Base-by-base conservation (phyloP, 2,888 invertebrate genomes). In the Stegana nigrithorax region DNA sequence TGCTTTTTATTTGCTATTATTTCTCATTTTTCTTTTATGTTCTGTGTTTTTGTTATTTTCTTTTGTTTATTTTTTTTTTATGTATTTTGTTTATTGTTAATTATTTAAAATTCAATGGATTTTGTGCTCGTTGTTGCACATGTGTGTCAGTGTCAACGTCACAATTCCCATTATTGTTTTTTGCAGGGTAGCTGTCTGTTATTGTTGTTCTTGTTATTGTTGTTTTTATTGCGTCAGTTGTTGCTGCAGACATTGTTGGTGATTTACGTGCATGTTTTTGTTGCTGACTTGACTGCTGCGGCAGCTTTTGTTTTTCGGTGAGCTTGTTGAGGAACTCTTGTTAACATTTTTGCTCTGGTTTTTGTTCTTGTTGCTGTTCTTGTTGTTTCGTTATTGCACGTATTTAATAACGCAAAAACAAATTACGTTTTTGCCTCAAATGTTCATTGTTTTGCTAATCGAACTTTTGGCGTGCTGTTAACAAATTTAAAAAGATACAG, bases 81-180 rank as follows among this genome's bases (percentile, higher is more conserved):
- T 62, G 23, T 42, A 23, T 5, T 17, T 39, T n/a, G 14, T 39
- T 39, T 39, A 39, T 14, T 39, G 65, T 66, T 67, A 65, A 62
- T 67, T 67, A 65, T 65, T 67, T 45, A 65, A 53, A 32, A 65
- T 39, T 36, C 62, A 64, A 42, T 62, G 64, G 64, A 64, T 59
- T 64, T 50, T 12, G 23, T 45, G 19, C 23, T 23, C 21, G 4
- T 42, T 63, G 60, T 50, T 25, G 39, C 45, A 26, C 27, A 42
- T 47, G 47, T 62, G 56, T 56, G 60, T 63, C 64, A 65, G 63
- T 61, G 64, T 63, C 63, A 64, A 58, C 58, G 44, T 58, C 51
- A 60, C 59, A 50, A 21, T 55, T n/a, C n/a, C n/a, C n/a, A n/a
- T n/a, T n/a, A n/a, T n/a, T n/a, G n/a, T n/a, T n/a, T n/a, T n/a